phyloP scores from a whole-genome alignment of 2,888 invertebrate genomes.

The Scaeva pyrastri region DNA sequence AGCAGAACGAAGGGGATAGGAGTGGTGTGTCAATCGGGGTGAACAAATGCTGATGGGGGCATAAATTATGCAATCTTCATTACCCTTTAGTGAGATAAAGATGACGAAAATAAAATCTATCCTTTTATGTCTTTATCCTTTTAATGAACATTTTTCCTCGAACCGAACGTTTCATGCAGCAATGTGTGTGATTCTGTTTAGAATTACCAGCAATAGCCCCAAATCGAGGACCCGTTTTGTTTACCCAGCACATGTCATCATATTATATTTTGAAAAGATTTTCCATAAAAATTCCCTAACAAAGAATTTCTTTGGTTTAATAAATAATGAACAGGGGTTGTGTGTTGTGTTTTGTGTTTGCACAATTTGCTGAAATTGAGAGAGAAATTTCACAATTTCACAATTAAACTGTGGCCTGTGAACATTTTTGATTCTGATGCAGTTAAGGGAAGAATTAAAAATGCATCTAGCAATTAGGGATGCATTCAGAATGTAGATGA shows the following conservation, averaged over 20 bases:
- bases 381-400: conserved; percentile 75
- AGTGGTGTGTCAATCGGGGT: conserved; percentile 4
- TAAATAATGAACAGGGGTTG: conserved; percentile 68
- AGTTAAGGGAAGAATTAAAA: conserved; percentile 75
- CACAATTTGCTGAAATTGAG: conserved; percentile 75
- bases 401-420: conserved; percentile 75
- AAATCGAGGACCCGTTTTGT: conserved; percentile 72
- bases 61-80: conserved; percentile 83
- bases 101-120: conserved; percentile 74
- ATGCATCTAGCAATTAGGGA: conserved; percentile 77
- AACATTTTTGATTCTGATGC: conserved; percentile 70
- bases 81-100: conserved; percentile 79
- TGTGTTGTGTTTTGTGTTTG: conserved; percentile 49
- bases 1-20: not conserved
- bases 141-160: conserved; percentile 73
- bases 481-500: conserved; percentile 64
- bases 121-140: conserved; percentile 76
- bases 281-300: conserved; percentile 72
- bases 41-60: conserved; percentile 75
- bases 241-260: conserved; percentile 72
- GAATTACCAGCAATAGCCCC: conserved; percentile 75
- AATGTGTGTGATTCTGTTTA: conserved; percentile 75
- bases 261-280: conserved; percentile 74
- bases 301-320: conserved; percentile 74
- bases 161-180: conserved; percentile 28